Evolutionary conservation across 2,113 vertebrate species (phyloP).

Genomic region (Fregetta grallaria): DNA sequence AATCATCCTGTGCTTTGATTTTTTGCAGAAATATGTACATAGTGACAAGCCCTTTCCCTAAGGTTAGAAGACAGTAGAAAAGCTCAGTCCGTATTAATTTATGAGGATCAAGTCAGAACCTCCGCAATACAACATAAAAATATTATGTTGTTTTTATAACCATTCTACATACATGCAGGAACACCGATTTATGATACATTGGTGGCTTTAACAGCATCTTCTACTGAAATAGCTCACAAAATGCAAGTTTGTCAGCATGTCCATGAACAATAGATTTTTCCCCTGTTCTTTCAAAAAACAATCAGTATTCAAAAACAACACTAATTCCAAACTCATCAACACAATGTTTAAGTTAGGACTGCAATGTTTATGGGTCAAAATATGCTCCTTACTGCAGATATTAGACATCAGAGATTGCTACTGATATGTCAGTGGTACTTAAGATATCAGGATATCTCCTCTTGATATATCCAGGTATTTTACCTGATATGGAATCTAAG

Average conservation of each 20-base stretch:
- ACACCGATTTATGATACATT: not conserved
- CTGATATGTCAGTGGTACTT: not conserved
- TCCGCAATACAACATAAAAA: not conserved
- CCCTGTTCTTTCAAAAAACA: not conserved
- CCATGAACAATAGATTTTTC: accelerated
- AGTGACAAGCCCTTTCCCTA: not conserved
- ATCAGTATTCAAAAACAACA: not conserved
- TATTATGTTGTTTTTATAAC: not conserved
- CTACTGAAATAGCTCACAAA: not conserved
- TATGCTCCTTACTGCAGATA: not conserved
- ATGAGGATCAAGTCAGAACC: not conserved
- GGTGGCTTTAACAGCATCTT: not conserved
- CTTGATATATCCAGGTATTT: not conserved
- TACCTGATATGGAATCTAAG: not conserved
- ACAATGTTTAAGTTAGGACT: not conserved
- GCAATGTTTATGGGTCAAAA: not conserved
- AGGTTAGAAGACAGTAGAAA: not conserved
- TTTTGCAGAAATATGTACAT: not conserved
- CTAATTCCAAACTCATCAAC: not conserved
- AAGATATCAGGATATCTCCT: not conserved
- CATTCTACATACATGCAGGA: not conserved
- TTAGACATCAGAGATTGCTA: not conserved
- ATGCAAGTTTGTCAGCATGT: not conserved
- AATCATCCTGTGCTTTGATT: not conserved
- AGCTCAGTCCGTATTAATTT: not conserved